phyloP scores from a whole-genome alignment of 2,888 invertebrate species.

The Silvanus unidentatus region DNA sequence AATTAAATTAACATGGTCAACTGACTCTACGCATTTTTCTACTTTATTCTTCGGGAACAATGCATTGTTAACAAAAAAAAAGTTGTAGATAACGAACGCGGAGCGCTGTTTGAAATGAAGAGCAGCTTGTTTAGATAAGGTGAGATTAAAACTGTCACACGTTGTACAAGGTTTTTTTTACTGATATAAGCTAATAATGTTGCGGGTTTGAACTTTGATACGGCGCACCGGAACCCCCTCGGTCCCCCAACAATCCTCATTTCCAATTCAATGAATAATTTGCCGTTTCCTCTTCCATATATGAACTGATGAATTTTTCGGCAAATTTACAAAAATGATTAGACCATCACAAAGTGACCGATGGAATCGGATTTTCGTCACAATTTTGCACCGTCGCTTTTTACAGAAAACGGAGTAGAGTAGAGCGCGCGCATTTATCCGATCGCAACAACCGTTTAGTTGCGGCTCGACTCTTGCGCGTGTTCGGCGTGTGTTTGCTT shows the following conservation, averaged over 20 bases:
- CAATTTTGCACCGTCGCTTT: too few relatives aligned
- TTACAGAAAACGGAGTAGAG: too few relatives aligned
- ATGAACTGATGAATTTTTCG: too few relatives aligned
- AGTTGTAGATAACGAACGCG: too few relatives aligned
- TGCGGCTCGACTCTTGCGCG: background rate
- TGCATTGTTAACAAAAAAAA: too few relatives aligned
- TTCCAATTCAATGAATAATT: conserved; percentile 27
- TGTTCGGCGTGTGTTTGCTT: background rate
- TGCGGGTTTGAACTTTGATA: background rate
- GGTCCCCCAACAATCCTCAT: too few relatives aligned
- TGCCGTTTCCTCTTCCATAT: conserved; percentile 7
- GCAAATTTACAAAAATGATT: too few relatives aligned
- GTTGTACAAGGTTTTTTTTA: too few relatives aligned
- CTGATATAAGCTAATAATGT: background rate
- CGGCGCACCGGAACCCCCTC: background rate
- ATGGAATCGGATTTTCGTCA: too few relatives aligned
- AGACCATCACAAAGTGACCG: too few relatives aligned
- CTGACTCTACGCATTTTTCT: conserved; percentile 4
- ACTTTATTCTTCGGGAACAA: too few relatives aligned
- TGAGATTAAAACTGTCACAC: background rate
- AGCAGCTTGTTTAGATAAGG: background rate
- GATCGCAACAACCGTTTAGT: background rate
- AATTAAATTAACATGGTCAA: conserved; percentile 8
- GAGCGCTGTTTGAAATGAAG: background rate
- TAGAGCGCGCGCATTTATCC: too few relatives aligned